Base-by-base conservation (phyloP, 2,888 invertebrate species). In the Psylliodes chrysocephalus region DNA sequence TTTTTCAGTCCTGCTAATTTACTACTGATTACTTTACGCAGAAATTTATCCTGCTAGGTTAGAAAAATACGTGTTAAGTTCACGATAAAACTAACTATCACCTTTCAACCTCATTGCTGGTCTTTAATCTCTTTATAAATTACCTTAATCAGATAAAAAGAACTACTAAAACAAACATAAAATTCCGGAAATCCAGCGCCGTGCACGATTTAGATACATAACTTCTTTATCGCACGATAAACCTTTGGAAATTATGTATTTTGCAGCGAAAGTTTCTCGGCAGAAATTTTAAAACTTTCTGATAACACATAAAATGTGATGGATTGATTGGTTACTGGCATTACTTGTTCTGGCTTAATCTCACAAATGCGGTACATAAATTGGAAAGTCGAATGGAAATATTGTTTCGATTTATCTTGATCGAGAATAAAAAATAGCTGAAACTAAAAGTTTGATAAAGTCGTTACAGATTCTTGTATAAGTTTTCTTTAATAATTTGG, bases 341-440 rank as follows among this genome's bases (percentile, higher is more conserved):
- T 76, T 75, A 75, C 75, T 73, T 75, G 73, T 75, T 75, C 74
- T 68, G 72, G 73, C 72, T 77, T 78, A 78, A 79, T 79, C 78
- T 78, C 75, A 75, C 77, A 79, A 80, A 80, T 79, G 79, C 75
- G 75, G 72, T 73, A 74, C 75, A 80, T 79, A 79, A 79, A 80
- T 79, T 77, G 25, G 17, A 46, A 25, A 19, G 47, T 33, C 56
- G 33, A 17, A 22, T 17, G 15, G 38, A 59, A 59, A 59, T 46
- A 56, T 56, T 17, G 38, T 54, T 28, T 38, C 38, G 7, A 40
- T 49, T 14, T 49, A 30, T 49, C 28, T 28, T 49, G 1, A 6
- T 6, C 19, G n/a, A 14, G 22, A 22, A n/a, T 15, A 46, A 1
- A 46, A 46, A 40, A 40, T 15, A 3, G 3, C 12, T 1, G 7